phyloP scores from a whole-genome alignment of 2,888 invertebrate genomes.

The Drosophila pseudotakahashii region DNA sequence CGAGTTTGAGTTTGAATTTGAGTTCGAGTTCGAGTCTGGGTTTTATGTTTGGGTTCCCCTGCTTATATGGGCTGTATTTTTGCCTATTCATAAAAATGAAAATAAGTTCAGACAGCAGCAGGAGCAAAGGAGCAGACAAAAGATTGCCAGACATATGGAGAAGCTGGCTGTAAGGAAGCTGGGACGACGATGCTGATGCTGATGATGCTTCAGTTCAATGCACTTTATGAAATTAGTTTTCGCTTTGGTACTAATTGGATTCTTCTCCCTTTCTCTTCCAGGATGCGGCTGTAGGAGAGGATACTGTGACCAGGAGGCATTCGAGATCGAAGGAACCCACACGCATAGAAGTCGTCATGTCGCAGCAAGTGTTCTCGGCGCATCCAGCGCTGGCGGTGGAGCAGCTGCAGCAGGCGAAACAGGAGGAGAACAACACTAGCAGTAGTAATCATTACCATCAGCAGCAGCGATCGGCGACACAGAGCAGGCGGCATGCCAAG shows the following conservation, averaged over 20 bases:
- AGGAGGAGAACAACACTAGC: constrained; percentile 46
- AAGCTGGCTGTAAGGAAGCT: constrained; percentile 37
- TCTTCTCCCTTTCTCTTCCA: constrained; percentile 49
- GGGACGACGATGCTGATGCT: neutral
- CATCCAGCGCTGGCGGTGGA: constrained; percentile 83
- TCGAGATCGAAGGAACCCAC: constrained; percentile 13
- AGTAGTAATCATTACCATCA: constrained; percentile 43
- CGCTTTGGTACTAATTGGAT: constrained; percentile 66
- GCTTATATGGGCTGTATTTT: constrained; percentile 57
- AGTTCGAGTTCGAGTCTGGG: constrained; percentile 51
- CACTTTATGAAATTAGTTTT: constrained; percentile 73
- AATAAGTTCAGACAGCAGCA: constrained; percentile 69
- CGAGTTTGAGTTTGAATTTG: constrained; percentile 55
- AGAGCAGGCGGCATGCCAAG: constrained; percentile 70
- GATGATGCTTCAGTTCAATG: constrained; percentile 61
- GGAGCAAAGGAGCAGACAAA: constrained; percentile 43
- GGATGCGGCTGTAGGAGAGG: constrained; percentile 59
- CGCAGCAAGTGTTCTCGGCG: constrained; percentile 81
- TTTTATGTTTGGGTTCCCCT: constrained; percentile 20
- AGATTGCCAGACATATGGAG: constrained; percentile 50
- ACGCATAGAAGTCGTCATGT: constrained; percentile 60
- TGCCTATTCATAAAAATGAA: constrained; percentile 78
- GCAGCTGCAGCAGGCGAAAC: constrained; percentile 70
- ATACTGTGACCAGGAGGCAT: constrained; percentile 6
- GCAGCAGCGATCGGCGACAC: constrained; percentile 48